phyloP scores from a whole-genome alignment of 2,797 vertebrate genomes.

The Schizothorax lantsangensis region DNA sequence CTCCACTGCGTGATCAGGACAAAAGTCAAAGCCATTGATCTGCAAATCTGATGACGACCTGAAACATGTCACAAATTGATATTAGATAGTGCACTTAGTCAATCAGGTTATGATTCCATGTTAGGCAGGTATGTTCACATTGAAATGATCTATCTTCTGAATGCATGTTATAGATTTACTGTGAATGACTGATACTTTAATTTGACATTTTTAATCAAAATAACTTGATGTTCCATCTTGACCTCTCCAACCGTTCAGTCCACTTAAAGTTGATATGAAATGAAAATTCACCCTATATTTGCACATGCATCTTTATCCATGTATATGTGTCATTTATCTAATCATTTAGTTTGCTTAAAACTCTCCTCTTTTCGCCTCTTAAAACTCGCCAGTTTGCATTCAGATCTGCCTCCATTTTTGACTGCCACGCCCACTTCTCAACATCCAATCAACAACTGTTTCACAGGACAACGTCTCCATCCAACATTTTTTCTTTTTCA shows the following conservation, averaged over 20 bases:
- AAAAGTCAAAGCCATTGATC: constrained; percentile 33
- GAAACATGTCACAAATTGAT: background rate
- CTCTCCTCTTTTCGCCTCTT: background rate
- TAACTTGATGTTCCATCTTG: background rate
- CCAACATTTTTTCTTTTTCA: background rate
- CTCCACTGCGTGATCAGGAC: background rate
- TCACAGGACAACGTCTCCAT: background rate
- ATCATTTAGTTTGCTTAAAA: background rate
- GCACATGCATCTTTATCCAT: background rate
- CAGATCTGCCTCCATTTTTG: background rate
- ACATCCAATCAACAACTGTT: background rate
- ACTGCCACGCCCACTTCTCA: background rate
- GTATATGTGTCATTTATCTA: background rate
- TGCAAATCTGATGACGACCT: constrained; percentile 9
- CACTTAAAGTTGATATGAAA: background rate
- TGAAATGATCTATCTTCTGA: background rate
- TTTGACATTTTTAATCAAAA: background rate
- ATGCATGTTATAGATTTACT: background rate
- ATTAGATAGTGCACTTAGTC: background rate
- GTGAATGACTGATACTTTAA: background rate
- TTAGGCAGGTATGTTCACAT: background rate
- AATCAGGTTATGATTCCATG: background rate
- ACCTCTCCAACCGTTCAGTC: background rate
- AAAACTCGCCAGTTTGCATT: background rate
- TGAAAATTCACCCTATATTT: background rate